Conservation (phyloP, 1,140 invertebrate genomes). For the Diachasma alloeum region DNA sequence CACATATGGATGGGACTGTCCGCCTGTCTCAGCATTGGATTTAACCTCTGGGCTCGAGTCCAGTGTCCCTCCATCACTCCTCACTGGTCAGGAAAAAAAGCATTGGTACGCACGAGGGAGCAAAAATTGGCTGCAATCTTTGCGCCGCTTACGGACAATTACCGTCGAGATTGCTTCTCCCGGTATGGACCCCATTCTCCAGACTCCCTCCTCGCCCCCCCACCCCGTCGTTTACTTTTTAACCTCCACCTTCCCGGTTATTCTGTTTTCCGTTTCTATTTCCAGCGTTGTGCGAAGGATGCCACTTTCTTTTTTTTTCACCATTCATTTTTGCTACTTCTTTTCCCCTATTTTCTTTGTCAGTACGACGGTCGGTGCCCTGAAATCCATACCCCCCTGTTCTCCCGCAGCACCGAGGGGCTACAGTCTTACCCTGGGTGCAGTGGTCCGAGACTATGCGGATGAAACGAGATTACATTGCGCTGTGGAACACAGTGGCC, state of each 20-base stretch:
- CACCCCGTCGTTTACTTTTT: background rate
- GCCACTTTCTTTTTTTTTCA: background rate
- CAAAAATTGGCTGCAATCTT: slow-evolving; percentile 51
- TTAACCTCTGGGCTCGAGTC: background rate
- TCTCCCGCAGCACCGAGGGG: background rate
- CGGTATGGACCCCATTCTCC: background rate
- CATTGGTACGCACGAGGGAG: slow-evolving; percentile 37
- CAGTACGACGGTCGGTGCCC: background rate
- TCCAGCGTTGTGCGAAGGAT: background rate
- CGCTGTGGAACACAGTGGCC: background rate
- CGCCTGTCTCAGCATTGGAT: background rate
- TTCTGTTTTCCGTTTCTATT: slow-evolving; percentile 9
- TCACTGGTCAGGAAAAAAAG: slow-evolving; percentile 33
- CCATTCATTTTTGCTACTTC: background rate
- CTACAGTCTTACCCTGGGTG: background rate
- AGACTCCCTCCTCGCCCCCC: background rate
- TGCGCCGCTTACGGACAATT: slow-evolving; percentile 50
- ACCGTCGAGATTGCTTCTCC: slow-evolving; percentile 46
- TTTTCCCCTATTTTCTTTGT: background rate
- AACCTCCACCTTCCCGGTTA: background rate
- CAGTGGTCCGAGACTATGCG: slow-evolving; percentile 7
- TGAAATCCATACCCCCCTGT: background rate
- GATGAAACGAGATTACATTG: slow-evolving; percentile 33
- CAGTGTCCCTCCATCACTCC: background rate
- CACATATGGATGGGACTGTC: background rate